These are phyloP conservation scores for Tinamus major DNA, from an alignment of 2,797 vertebrate genomes.

Conservation along the genomic window DNA sequence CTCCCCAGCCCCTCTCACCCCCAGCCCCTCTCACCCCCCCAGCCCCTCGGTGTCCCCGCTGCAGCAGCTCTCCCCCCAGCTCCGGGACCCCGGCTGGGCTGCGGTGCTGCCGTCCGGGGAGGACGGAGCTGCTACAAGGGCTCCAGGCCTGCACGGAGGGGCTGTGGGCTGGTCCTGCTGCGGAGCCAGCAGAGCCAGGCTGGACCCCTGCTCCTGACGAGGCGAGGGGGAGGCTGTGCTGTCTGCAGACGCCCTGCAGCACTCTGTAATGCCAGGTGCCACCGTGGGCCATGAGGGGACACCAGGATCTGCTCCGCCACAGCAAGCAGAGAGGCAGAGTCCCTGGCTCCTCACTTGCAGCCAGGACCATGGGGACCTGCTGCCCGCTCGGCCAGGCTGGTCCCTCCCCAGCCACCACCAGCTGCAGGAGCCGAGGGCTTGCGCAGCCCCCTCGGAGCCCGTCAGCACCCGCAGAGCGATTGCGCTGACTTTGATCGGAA, in stretches of 20 bases:
- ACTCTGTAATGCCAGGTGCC: accelerated
- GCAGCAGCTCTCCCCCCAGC: not conserved
- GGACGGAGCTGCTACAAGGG: not conserved
- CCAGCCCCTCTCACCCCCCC: too few species aligned
- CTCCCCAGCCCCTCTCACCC: too few species aligned
- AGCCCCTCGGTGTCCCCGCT: not conserved
- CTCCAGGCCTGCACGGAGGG: not conserved
- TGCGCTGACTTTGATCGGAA: not conserved
- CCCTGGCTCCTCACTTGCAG: accelerated
- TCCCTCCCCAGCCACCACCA: not conserved
- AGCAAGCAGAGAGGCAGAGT: not conserved
- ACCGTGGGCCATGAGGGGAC: accelerated
- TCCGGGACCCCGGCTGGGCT: not conserved
- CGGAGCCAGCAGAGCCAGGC: not conserved
- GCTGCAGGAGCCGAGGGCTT: not conserved
- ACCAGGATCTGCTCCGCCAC: not conserved
- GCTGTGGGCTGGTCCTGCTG: accelerated
- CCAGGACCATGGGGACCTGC: accelerated
- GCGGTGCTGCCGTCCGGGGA: accelerated
- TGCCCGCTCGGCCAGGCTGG: accelerated
- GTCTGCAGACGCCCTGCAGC: not conserved
- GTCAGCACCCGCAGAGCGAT: accelerated
- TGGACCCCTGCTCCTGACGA: too few species aligned
- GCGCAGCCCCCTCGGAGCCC: not conserved
- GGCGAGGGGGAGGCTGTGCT: not conserved